Evolutionary conservation across 2,888 invertebrate species (phyloP), one percentile per base, ranked within the genome.

Genomic region (Ceriagrion tenellum): DNA sequence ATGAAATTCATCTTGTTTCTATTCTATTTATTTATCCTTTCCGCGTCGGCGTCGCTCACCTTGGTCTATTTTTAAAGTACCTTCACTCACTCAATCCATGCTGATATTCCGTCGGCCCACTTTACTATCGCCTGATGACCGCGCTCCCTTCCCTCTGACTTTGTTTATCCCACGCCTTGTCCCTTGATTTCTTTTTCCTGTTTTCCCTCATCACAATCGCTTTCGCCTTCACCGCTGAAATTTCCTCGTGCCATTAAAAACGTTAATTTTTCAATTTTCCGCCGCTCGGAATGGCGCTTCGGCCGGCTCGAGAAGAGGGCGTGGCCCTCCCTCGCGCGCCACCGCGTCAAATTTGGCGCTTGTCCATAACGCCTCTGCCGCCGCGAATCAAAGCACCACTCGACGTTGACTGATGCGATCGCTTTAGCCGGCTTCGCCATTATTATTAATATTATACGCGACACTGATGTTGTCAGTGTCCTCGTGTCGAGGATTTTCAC

Each of bases 201-300:
- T 47, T 35, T 0, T 69, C 59, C 1, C 23, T 13, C 47, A n/a
- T 81, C 81, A 18, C 81, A 35, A 35, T 81, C 26, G 81, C 30
- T 30, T 35, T 26, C 16, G 81, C 35, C 81, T 35, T 81, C 81
- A 3, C 47, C 18, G 81, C 81, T 35, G 30, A 59, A 81, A 16
- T 81, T 81, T 35, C 81, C 35, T 81, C 81, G 26, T 18, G 81
- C 81, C 81, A 81, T 81, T 30, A 81, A 81, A n/a, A 81, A 81
- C 81, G 81, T 81, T 81, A 81, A 81, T 81, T 81, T 81, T 81
- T 81, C 81, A 81, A 81, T 81, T 81, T 81, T 81, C 81, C 81
- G 81, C 81, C 81, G 26, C 81, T 23, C 30, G 81, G 18, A 81
- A 35, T 81, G 81, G 81, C 81, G 81, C 69, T 26, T 26, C 26